Base-by-base conservation (phyloP, 2,113 vertebrate genomes). In the Lamprotornis superbus region DNA sequence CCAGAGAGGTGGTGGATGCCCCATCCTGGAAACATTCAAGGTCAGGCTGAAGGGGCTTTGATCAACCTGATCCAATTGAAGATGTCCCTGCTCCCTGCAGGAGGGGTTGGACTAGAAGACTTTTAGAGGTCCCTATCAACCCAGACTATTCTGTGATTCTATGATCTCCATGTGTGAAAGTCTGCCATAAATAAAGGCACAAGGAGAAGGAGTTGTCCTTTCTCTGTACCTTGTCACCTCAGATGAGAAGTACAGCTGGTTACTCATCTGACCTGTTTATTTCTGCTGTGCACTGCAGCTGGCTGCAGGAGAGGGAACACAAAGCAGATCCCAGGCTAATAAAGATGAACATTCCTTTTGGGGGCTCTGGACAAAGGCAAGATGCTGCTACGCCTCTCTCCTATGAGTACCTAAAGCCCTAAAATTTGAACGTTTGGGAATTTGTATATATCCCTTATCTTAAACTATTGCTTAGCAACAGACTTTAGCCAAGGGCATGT, bases 401-500 rank as follows among this genome's bases (percentile, higher is more conserved):
- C 11, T 61, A 2, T 5, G 50, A 70, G 33, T 39, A 75, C 46
- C 75, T 61, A 30, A 24, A 74, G 46, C 31, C 39, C 33, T 90
- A 59, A 47, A 77, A 86, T 50, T 37, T 13, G 55, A 86, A 52
- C 55, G 50, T 59, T 77, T 1, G 5, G 57, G 44, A 56, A 65
- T 94, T 76, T 86, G 73, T 92, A 63, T 42, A 39, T 71, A 46
- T 69, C 65, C 40, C 61, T 95, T 94, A 90, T 94, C 78, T 96
- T 52, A 50, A 78, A 71, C 61, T 63, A 94, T 90, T 89, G 90
- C 92, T 89, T 93, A 95, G 95, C 95, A 94, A 96, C 89, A 95
- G 90, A 82, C 94, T 96, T 95, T 67, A 96, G 55, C 88, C 87
- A 89, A 90, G 94, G 80, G 59, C 90, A 33, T 49, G 92, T 49